phyloP scores from a whole-genome alignment of 2,888 invertebrate species.

The Heterodera filipjevi region DNA sequence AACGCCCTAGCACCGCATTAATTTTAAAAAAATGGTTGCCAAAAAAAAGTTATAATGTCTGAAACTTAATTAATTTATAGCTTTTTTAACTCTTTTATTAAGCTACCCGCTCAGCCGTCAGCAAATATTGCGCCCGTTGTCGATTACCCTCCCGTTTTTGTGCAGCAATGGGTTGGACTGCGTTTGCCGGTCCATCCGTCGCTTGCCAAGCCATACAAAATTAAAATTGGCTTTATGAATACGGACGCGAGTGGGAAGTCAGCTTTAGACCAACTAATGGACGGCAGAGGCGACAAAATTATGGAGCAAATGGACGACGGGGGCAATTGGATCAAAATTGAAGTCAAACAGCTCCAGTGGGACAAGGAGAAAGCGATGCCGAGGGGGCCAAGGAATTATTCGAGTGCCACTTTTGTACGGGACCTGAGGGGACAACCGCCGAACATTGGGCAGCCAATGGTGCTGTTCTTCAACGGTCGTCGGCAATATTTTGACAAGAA shows the following conservation, averaged over 20 bases:
- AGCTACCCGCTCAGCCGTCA: neutral
- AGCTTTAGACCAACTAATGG: neutral
- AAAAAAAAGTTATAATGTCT: neutral
- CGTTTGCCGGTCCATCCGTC: neutral
- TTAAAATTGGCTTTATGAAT: neutral
- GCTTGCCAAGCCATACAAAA: neutral
- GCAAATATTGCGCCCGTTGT: neutral
- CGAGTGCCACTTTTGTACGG: neutral
- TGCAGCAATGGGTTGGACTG: neutral
- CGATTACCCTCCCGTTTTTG: neutral
- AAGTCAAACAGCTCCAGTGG: neutral
- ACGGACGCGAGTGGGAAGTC: neutral
- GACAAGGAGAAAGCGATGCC: neutral
- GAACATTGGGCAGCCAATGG: neutral
- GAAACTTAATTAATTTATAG: neutral
- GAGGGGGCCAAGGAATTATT: neutral
- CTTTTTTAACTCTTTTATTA: neutral
- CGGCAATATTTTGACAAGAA: neutral
- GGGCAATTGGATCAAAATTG: neutral
- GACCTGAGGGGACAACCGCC: neutral
- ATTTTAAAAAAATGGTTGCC: neutral
- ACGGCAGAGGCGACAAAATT: neutral
- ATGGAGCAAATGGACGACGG: slow-evolving; percentile 4
- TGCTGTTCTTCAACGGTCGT: neutral
- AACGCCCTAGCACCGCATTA: too few species aligned